Base-by-base conservation (phyloP, 2,797 vertebrate genomes). In the Microcaecilia unicolor region DNA sequence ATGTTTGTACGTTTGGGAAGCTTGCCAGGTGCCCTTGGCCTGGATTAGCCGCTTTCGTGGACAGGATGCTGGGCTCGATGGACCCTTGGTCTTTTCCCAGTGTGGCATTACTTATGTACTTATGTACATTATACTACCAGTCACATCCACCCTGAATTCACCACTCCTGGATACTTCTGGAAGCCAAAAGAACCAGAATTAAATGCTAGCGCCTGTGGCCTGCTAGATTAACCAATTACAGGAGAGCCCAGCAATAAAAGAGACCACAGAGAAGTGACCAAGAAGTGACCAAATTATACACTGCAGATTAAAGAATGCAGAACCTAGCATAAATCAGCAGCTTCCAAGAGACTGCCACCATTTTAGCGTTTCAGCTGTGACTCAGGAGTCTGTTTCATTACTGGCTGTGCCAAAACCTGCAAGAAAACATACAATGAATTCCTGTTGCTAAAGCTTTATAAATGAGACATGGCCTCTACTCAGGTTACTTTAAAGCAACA, bases 281-380 rank as follows among this genome's bases (percentile, higher is more conserved):
- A 70, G 70, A 66, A 66, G n/a, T n/a, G n/a, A n/a, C n/a, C n/a
- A n/a, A n/a, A n/a, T n/a, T 64, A 68, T 51, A n/a, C n/a, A 40
- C 44, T 44, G 35, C 18, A 51, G 56, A 77, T 75, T 66, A 68
- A 60, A 71, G 61, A 49, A 20, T 10, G 7, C 0, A 3, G 46
- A 61, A 68, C 71, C 59, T 58, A 64, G 44, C 61, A 63, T 38
- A 68, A 68, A 72, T 74, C 71, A 64, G 60, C 67, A 60, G 37
- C 58, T 42, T 49, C 47, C 51, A 38, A 42, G 59, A 48, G 59
- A 34, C 50, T 34, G 54, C 24, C 55, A 51, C 61, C 74, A 68
- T 66, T 74, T 65, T 56, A 34, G 51, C 53, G 43, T 60, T 44
- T 33, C 49, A 49, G 43, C 29, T 55, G 51, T 39, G n/a, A n/a